phyloP scores from a whole-genome alignment of 2,113 vertebrate genomes.

The Geococcyx californianus region DNA sequence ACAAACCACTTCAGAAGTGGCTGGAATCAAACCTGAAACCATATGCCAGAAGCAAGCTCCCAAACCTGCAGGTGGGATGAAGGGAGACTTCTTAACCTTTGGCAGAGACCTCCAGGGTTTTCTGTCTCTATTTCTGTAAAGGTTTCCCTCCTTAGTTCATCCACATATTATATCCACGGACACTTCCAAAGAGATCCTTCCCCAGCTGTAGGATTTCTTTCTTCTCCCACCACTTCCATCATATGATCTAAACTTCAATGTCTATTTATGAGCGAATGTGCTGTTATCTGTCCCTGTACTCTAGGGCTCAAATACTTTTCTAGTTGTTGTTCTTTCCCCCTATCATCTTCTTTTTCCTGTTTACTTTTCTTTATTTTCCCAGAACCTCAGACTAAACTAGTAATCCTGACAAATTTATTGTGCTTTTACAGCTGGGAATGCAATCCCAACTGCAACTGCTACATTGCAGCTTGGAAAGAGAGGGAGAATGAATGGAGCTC shows the following conservation, averaged over 20 bases:
- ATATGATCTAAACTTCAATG: not conserved
- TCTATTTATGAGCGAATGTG: not conserved
- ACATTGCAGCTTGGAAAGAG: not conserved
- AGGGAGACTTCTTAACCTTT: not conserved
- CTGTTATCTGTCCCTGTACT: not conserved
- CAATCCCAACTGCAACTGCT: not conserved
- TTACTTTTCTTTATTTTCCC: not conserved
- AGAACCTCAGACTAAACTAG: not conserved
- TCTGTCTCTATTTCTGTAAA: not conserved
- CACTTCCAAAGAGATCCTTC: not conserved
- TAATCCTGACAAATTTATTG: not conserved
- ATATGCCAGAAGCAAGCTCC: not conserved
- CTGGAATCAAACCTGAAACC: not conserved
- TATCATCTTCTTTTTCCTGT: not conserved
- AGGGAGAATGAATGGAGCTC: not conserved
- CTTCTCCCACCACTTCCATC: not conserved
- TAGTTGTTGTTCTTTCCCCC: not conserved
- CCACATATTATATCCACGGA: not conserved
- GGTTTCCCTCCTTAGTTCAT: not conserved
- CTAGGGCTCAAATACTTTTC: not conserved
- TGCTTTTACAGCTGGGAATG: not conserved
- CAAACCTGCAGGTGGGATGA: not conserved
- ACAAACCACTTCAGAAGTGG: not conserved
- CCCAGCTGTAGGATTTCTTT: not conserved
- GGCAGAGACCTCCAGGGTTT: not conserved